Percentiles rank a stretch among this genome's conserved stretches.
These are phyloP conservation scores for Pterocles orientalis DNA, from an alignment of 2,113 vertebrate species.

Conservation along the genomic window DNA sequence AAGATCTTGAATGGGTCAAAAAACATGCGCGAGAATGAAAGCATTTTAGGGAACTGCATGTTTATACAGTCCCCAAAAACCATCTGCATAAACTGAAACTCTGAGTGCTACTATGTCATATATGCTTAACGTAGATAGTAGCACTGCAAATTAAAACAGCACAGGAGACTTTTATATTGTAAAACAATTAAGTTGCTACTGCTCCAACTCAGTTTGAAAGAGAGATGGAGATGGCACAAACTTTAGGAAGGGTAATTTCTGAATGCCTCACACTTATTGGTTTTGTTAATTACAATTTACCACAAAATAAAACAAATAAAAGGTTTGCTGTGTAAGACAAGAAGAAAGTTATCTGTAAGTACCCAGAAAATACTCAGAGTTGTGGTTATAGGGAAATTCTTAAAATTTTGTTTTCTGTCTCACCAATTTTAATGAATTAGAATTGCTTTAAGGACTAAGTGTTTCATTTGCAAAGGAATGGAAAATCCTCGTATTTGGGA, in stretches of 20 bases:
- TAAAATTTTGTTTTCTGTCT: background rate
- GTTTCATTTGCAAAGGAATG: background rate
- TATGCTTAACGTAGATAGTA: background rate
- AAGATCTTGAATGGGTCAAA: background rate
- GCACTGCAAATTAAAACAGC: background rate
- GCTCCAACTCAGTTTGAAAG: background rate
- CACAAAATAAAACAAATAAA: background rate
- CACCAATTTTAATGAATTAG: background rate
- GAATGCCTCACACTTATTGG: background rate
- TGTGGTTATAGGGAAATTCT: background rate
- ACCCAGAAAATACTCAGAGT: background rate
- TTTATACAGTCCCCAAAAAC: background rate
- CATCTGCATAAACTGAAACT: background rate
- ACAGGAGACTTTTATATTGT: background rate
- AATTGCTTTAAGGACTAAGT: background rate
- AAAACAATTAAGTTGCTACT: background rate
- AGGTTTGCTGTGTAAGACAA: background rate
- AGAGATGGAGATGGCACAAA: background rate
- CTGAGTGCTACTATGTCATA: background rate
- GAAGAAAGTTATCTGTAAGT: background rate
- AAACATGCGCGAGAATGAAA: fast-evolving
- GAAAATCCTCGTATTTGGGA: background rate
- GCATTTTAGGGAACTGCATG: background rate
- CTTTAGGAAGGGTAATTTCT: background rate
- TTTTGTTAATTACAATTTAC: background rate